Conservation (phyloP, 2,113 vertebrate species). For the Muscicapa adusta region DNA sequence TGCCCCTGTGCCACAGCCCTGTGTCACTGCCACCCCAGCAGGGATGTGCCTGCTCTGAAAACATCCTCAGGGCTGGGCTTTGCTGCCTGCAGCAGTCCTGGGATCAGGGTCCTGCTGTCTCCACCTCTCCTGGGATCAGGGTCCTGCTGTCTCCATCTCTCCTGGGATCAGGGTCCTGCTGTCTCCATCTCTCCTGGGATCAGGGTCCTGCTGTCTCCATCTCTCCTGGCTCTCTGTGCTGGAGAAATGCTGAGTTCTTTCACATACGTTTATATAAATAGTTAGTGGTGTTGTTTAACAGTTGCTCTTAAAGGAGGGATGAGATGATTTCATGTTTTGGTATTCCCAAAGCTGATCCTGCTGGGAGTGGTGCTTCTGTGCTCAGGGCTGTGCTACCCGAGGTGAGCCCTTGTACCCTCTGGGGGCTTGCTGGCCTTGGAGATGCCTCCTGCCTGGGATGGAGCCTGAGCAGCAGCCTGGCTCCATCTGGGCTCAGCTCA, state of each 20-base stretch:
- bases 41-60: neutral
- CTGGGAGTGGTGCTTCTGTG: neutral
- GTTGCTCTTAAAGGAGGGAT: slow-evolving; percentile 53
- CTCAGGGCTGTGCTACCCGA: fast-evolving
- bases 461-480: neutral
- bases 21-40: neutral
- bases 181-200: no score
- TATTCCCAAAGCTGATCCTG: slow-evolving; percentile 39
- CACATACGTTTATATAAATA: slow-evolving; percentile 42
- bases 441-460: neutral
- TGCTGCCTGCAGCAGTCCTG: neutral
- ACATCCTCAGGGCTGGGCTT: neutral
- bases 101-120: neutral
- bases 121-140: neutral
- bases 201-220: neutral
- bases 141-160: no score
- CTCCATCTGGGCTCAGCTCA: neutral
- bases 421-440: neutral
- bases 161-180: fast-evolving
- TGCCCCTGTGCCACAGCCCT: neutral
- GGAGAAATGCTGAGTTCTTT: neutral
- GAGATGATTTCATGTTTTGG: slow-evolving; percentile 69
- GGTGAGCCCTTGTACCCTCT: fast-evolving
- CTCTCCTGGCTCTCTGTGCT: neutral
- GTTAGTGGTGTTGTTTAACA: slow-evolving; percentile 43